Evolutionary conservation across 2,113 vertebrate genomes (phyloP).

Genomic region (Cacatua alba): DNA sequence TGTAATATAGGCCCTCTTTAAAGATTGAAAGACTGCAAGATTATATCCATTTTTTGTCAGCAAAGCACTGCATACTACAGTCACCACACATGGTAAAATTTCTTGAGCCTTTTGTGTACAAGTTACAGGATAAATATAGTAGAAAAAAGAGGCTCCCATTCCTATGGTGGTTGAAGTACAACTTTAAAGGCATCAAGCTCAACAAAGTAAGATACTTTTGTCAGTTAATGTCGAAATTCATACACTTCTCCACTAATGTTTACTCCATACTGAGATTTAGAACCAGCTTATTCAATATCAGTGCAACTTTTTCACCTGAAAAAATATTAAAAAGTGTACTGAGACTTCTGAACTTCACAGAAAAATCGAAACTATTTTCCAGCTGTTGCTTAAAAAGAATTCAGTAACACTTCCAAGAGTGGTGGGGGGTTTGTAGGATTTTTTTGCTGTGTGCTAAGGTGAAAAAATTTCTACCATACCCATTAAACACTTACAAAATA

Average conservation of each 20-base stretch:
- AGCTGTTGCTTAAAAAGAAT: background rate
- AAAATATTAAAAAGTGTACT: background rate
- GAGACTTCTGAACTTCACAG: background rate
- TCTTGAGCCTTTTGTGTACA: background rate
- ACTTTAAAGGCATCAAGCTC: constrained; percentile 4
- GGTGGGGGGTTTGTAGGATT: accelerated
- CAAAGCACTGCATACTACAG: background rate
- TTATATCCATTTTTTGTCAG: background rate
- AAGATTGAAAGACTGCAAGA: background rate
- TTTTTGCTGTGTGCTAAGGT: background rate
- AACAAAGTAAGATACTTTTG: background rate
- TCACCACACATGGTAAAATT: background rate
- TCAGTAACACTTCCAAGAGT: background rate
- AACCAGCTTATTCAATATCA: background rate
- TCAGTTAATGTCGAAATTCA: background rate
- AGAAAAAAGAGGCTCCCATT: background rate
- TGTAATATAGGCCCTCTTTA: background rate
- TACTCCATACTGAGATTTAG: background rate
- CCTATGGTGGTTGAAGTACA: background rate
- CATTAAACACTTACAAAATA: background rate
- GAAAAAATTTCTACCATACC: background rate
- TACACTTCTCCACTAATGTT: background rate
- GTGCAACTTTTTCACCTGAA: background rate
- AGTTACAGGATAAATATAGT: background rate
- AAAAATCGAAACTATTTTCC: background rate